Evolutionary conservation across 2,113 vertebrate species (phyloP).

Genomic region (Callithrix jacchus): DNA sequence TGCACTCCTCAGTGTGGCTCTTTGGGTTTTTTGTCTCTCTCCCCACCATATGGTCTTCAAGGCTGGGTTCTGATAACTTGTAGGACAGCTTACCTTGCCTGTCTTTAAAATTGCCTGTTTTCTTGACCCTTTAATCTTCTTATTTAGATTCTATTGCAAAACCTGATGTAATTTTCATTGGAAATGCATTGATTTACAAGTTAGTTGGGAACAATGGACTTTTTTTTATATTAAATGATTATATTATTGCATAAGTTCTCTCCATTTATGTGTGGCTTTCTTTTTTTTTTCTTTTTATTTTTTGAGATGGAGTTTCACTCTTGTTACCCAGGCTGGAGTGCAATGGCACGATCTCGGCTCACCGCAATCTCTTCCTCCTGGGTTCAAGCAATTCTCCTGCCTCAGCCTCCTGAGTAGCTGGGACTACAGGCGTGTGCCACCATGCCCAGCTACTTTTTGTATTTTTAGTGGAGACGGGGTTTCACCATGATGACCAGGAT

Average conservation of each 20-base stretch:
- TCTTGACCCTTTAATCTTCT: not conserved
- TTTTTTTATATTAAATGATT: not conserved
- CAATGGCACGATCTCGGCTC: no score
- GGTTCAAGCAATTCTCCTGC: no score
- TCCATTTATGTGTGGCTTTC: not conserved
- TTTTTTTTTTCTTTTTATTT: no score
- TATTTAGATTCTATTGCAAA: not conserved
- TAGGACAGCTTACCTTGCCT: not conserved
- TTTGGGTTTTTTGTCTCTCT: not conserved
- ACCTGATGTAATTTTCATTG: not conserved
- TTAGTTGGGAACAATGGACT: not conserved
- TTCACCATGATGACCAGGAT: no score
- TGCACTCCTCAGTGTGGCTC: not conserved
- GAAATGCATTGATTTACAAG: not conserved
- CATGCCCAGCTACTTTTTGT: no score
- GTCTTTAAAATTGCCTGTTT: not conserved
- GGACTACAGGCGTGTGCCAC: no score
- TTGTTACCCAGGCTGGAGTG: no score
- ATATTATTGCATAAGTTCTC: not conserved
- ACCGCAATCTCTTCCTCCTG: no score
- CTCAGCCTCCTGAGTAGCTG: no score
- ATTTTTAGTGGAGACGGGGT: no score
- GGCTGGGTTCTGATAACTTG: not conserved
- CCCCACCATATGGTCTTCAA: not conserved
- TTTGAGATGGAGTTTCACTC: no score